phyloP scores from a whole-genome alignment of 2,888 invertebrate genomes.

The Drosophila pseudotalamancana region DNA sequence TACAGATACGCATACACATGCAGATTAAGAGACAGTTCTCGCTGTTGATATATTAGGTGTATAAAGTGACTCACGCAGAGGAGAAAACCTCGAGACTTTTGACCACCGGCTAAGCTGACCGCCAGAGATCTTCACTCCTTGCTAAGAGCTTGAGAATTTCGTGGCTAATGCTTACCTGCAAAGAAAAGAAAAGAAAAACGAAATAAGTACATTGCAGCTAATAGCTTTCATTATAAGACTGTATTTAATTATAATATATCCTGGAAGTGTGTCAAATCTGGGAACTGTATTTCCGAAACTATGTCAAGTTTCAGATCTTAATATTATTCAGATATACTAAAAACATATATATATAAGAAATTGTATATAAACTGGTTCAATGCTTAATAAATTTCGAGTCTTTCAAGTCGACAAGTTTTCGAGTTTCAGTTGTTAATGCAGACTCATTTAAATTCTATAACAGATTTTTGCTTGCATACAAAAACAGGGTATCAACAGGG shows the following conservation, averaged over 20 bases:
- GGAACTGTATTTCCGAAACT: too few species aligned
- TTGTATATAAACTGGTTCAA: too few species aligned
- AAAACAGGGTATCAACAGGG: neutral
- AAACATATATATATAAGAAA: too few species aligned
- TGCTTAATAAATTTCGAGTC: too few species aligned
- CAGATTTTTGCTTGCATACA: too few species aligned
- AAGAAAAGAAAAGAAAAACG: slow-evolving; percentile 13
- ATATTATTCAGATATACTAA: too few species aligned
- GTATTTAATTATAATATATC: too few species aligned
- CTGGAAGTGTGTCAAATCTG: too few species aligned
- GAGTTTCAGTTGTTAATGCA: too few species aligned
- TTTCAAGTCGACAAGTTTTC: too few species aligned
- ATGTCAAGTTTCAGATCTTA: too few species aligned
- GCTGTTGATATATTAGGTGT: slow-evolving; percentile 7
- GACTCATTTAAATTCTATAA: too few species aligned
- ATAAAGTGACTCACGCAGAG: slow-evolving; percentile 31
- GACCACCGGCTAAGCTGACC: slow-evolving; percentile 17
- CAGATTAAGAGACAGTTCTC: slow-evolving; percentile 21
- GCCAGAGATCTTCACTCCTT: neutral
- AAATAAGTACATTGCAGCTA: slow-evolving; percentile 1
- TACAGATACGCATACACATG: slow-evolving; percentile 1
- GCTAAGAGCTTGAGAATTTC: slow-evolving; percentile 15
- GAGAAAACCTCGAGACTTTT: slow-evolving; percentile 15
- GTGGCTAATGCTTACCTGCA: slow-evolving; percentile 39
- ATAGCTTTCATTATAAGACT: neutral